A percentile compares a stretch with the other conserved stretches of the same genome.
phyloP scores from a whole-genome alignment of 2,797 vertebrate species.

The Malurus splendens region DNA sequence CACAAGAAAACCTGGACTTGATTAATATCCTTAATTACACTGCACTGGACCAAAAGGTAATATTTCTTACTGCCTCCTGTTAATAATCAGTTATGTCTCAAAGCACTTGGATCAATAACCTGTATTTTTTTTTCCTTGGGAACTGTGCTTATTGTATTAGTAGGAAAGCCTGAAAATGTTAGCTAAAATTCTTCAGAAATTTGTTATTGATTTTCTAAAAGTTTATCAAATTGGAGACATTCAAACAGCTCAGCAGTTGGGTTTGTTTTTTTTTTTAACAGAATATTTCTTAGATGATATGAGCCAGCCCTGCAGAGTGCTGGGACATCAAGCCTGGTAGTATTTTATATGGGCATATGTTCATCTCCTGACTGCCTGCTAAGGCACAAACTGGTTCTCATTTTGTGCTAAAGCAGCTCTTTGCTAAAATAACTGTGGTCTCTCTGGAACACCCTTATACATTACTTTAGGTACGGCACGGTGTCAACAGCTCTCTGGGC shows the following conservation, averaged over 20 bases:
- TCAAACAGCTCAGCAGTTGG: background rate
- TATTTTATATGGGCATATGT: background rate
- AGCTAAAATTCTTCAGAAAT: slow-evolving; percentile 1
- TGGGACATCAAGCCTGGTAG: background rate
- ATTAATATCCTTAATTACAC: slow-evolving; percentile 53
- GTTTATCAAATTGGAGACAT: background rate
- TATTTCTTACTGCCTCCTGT: slow-evolving; percentile 29
- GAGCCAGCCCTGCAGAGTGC: background rate
- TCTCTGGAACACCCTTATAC: background rate
- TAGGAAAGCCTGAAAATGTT: background rate
- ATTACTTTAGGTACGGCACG: background rate
- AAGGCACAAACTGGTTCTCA: background rate
- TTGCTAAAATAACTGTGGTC: background rate
- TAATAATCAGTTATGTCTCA: slow-evolving; percentile 48
- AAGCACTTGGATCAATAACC: slow-evolving; percentile 43
- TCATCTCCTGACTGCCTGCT: background rate
- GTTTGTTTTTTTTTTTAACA: background rate
- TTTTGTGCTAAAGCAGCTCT: background rate
- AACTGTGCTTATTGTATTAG: background rate
- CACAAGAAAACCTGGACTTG: background rate
- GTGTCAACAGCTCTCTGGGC: background rate
- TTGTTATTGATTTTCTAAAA: background rate
- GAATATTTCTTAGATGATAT: background rate
- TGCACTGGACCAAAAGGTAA: background rate
- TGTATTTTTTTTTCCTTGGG: background rate